Base-by-base conservation (phyloP, 2,797 vertebrate species). In the Ctenochaetus hawaiiensis region DNA sequence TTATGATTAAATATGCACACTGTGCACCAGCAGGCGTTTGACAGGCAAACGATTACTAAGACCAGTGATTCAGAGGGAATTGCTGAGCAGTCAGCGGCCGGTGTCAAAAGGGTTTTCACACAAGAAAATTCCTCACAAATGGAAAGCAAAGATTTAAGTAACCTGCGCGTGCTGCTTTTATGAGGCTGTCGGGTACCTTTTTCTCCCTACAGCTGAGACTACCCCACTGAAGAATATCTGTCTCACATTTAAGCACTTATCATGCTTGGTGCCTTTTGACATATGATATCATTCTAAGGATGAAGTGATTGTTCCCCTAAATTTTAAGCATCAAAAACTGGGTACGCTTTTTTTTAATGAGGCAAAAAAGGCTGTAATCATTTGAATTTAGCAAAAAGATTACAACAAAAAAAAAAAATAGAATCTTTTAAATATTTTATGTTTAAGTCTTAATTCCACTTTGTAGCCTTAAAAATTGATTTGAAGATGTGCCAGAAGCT, bases 1-100 rank as follows among this genome's bases (percentile, higher is more conserved):
- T 96, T 96, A 96, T 94, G 96, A 96, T 96, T 95, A 96, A 96
- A 95, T 95, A 97, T 95, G 94, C 94, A 96, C 89, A 95, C 93
- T 86, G 92, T 84, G 92, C 93, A 94, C 88, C 88, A 85, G 63
- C 67, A 91, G 93, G 90, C 65, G 56, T 71, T 73, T 79, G 89
- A 89, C 94, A 93, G 95, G 93, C 95, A 93, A 89, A 83, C 63
- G 66, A 78, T 88, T 86, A 78, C 72, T 17, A 39, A 80, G 83
- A 66, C 68, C 75, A 60, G 72, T 8, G 64, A 75, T 75, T 90
- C 77, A 86, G 53, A 87, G 51, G 75, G 82, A 85, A 78, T 63
- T 64, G 77, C 80, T 83, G 58, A 86, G 62, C 81, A 83, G 66
- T 78, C 78, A 56, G 81, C 11, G 11, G 78, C 57, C 52, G 8